A percentile compares a stretch with the other conserved stretches of the same genome.
Evolutionary conservation across 1,140 invertebrate species (phyloP).

Genomic region (Sesamia nonagrioides): DNA sequence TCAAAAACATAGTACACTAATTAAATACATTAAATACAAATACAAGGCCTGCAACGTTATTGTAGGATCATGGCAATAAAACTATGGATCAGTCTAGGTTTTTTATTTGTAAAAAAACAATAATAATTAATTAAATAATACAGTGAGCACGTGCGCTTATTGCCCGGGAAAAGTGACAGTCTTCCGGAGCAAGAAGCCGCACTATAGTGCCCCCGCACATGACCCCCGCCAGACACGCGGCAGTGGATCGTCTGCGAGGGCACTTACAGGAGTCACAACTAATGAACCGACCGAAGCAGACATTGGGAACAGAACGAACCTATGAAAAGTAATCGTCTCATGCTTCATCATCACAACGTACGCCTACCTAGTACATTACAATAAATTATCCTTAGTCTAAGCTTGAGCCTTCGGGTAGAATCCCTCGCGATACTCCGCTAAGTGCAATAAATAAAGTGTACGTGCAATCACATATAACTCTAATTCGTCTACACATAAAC

Average conservation of each 20-base stretch:
- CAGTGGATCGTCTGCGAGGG: conserved; percentile 14
- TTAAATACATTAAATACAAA: no score
- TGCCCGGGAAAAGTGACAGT: conserved; percentile 84
- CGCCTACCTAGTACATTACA: background rate
- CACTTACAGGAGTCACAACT: conserved; percentile 47
- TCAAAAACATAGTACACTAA: no score
- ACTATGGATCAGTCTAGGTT: conserved; percentile 79
- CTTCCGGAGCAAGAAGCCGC: conserved; percentile 85
- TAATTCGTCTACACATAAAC: conserved; percentile 70
- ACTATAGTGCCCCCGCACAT: conserved; percentile 46
- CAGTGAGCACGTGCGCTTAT: conserved; percentile 83
- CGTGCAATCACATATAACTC: conserved; percentile 79
- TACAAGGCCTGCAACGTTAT: no score
- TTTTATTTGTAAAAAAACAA: conserved; percentile 86
- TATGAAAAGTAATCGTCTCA: conserved; percentile 6
- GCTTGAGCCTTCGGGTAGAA: conserved; percentile 56
- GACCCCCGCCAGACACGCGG: background rate
- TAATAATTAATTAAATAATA: conserved; percentile 79
- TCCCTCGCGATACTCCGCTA: conserved; percentile 50
- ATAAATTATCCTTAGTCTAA: conserved; percentile 55
- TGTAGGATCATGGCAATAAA: conserved; percentile 50
- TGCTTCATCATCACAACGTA: conserved; percentile 3
- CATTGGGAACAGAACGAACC: conserved; percentile 38
- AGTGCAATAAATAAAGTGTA: conserved; percentile 78
- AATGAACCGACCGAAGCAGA: conserved; percentile 47